Conservation (phyloP, 2,797 vertebrate genomes). For the Acomys russatus region DNA sequence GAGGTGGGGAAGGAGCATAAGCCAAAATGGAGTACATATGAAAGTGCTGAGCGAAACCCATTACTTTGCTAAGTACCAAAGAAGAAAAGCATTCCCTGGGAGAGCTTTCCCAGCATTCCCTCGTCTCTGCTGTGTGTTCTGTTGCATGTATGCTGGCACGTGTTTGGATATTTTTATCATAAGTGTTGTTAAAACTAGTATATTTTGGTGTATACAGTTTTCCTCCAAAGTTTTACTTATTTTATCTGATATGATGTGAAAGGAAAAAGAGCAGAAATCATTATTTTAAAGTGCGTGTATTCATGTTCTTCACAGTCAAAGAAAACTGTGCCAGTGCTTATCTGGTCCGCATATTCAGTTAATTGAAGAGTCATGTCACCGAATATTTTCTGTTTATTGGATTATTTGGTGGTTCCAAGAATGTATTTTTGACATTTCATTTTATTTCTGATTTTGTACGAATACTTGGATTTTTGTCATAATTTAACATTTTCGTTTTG, state of each 20-base stretch:
- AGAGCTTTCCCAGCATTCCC: not conserved
- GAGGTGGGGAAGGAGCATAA: not conserved
- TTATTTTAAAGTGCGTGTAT: constrained; percentile 68
- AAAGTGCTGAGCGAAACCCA: not conserved
- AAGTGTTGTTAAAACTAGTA: constrained; percentile 66
- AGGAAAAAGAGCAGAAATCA: constrained; percentile 55
- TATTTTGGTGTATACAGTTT: constrained; percentile 55
- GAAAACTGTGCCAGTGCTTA: constrained; percentile 55
- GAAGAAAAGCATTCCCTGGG: not conserved
- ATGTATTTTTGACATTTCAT: constrained; percentile 69
- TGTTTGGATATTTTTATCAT: constrained; percentile 65
- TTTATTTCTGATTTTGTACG: constrained; percentile 59
- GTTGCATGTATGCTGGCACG: constrained; percentile 23
- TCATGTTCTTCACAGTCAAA: constrained; percentile 64
- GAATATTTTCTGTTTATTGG: constrained; percentile 68
- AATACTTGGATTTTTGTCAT: constrained; percentile 75
- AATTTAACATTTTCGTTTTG: constrained; percentile 76
- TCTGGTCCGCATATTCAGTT: constrained; percentile 50
- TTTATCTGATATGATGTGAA: constrained; percentile 60
- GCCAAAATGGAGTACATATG: accelerated
- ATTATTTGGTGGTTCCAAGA: constrained; percentile 71
- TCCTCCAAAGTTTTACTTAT: constrained; percentile 37
- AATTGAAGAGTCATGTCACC: constrained; percentile 40
- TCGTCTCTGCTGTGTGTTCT: constrained; percentile 51
- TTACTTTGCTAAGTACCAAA: not conserved